Base-by-base conservation (phyloP, 2,888 invertebrate species). In the Empis stercorea region DNA sequence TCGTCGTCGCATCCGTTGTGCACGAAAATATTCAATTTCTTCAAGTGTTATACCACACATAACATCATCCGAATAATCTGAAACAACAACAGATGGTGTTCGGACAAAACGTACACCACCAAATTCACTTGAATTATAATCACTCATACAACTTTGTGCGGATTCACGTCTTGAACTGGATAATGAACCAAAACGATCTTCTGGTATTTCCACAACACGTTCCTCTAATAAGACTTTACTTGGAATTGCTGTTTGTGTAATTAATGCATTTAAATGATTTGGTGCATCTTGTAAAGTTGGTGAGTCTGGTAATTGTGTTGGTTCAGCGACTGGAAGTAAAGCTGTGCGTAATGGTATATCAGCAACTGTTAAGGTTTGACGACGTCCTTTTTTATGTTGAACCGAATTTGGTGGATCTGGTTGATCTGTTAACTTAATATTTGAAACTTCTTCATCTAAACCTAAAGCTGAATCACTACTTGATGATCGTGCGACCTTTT, bases 81-180 rank as follows among this genome's bases (percentile, higher is more conserved):
- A 87, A 38, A 89, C 86, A 4, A 89, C 87, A 41, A 89, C 87
- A 47, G 87, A 87, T 0, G 89, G 89, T 0, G 87, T 87, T 49
- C 87, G 71, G 66, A 85, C 84, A 57, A 80, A 84, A 5, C 79
- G 68, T 47, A 72, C 72, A 59, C 56, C 69, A 61, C 55, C 74
- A 55, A 70, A 67, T 46, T 74, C 73, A 14, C 72, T 68, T 43
- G 63, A 63, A 43, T 48, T 45, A 47, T 55, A 61, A 54, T 72
- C 72, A 58, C 73, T 75, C 41, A 60, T 49, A 54, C 60, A 64
- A 48, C 68, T 69, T 38, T 67, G 68, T 1, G 67, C 62, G 10
- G 69, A 68, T 46, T 75, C 73, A 23, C 76, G 68, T 1, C 74
- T 63, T 2, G 69, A 71, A 43, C 58, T 62, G 44, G 64, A 61